Evolutionary conservation across 2,888 invertebrate species (phyloP).

Genomic region (Tetropium fuscum): DNA sequence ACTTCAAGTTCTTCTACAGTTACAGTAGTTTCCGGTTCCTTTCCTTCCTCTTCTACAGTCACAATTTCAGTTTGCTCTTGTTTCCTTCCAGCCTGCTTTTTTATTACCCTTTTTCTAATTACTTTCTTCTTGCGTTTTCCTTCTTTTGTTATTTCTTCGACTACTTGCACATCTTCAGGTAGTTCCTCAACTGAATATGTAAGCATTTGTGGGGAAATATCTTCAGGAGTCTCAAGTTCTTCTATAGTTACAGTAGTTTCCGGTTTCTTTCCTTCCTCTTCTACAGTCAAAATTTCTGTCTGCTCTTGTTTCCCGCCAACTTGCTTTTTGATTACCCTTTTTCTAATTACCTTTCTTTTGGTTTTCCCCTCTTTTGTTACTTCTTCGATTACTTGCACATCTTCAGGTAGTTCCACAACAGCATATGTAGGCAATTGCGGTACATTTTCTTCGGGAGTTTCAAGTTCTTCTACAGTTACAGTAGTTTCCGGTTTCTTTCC

Average conservation of each 20-base stretch:
- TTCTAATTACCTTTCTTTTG: conserved; percentile 47
- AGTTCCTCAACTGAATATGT: conserved; percentile 56
- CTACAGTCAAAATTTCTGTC: conserved; percentile 66
- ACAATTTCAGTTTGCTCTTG: conserved; percentile 59
- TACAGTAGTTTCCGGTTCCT: conserved; percentile 50
- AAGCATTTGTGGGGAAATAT: conserved; percentile 52
- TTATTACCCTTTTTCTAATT: conserved; percentile 52
- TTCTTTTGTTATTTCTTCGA: conserved; percentile 48
- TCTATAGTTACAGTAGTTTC: conserved; percentile 62
- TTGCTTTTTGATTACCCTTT: conserved; percentile 62
- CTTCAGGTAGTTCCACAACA: conserved; percentile 53
- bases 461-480: conserved; percentile 60
- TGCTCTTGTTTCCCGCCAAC: conserved; percentile 63
- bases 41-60: conserved; percentile 52
- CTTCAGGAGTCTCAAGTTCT: conserved; percentile 59
- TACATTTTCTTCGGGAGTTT: conserved; percentile 50
- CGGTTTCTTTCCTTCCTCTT: conserved; percentile 62
- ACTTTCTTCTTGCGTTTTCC: conserved; percentile 47
- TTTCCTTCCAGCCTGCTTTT: conserved; percentile 54
- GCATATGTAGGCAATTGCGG: conserved; percentile 33
- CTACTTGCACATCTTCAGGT: conserved; percentile 49
- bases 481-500: conserved; percentile 57
- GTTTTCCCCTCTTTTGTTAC: conserved; percentile 49
- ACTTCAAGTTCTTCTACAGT: conserved; percentile 53
- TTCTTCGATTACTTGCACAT: conserved; percentile 54